Conservation (phyloP, 2,797 vertebrate species). For the Phrynocephalus guinanensis region DNA sequence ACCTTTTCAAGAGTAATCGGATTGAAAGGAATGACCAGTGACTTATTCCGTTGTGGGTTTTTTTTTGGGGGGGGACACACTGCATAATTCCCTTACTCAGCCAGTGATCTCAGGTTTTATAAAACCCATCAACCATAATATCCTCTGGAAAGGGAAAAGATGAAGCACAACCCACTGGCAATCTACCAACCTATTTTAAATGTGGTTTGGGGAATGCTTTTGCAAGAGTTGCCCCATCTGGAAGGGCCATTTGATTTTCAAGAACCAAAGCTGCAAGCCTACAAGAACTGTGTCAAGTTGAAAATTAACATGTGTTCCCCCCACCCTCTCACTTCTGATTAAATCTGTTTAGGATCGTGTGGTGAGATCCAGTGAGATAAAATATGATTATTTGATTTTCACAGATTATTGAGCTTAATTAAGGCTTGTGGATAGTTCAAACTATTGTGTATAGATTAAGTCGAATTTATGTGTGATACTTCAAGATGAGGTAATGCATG, state of each 20-base stretch:
- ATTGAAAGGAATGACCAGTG: neutral
- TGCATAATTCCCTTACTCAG: neutral
- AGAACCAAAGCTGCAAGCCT: neutral
- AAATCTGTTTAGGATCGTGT: neutral
- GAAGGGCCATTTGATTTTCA: constrained; percentile 5
- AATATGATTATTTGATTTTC: too few species aligned
- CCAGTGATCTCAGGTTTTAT: neutral
- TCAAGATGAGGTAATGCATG: too few species aligned
- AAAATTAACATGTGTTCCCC: too few species aligned
- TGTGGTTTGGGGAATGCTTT: neutral
- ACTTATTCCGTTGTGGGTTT: neutral
- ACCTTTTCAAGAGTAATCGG: neutral
- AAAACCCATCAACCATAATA: neutral
- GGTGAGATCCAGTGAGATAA: too few species aligned
- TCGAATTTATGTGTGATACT: too few species aligned
- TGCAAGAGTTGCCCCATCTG: neutral
- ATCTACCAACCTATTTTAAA: neutral
- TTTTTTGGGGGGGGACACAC: neutral
- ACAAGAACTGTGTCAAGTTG: too few species aligned
- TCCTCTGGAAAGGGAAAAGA: neutral
- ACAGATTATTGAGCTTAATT: too few species aligned
- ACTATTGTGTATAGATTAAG: too few species aligned
- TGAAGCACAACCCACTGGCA: neutral
- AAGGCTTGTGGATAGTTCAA: too few species aligned
- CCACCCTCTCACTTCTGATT: neutral